These are phyloP conservation scores for Entomobrya proxima DNA, from an alignment of 2,888 invertebrate species.

Conservation along the genomic window DNA sequence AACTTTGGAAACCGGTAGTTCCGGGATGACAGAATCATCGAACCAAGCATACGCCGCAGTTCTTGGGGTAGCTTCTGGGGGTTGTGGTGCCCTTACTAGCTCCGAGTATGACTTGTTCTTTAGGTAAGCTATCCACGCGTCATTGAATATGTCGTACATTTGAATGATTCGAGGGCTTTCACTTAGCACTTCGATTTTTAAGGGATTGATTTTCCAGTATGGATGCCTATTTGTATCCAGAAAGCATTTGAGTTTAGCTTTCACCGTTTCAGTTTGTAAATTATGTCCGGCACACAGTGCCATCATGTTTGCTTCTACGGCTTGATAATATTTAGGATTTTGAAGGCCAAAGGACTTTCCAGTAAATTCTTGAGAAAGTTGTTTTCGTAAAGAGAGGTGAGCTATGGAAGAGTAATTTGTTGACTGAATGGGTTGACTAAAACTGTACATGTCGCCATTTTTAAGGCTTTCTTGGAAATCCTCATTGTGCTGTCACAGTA, in stretches of 20 bases:
- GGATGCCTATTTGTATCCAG: slow-evolving; percentile 55
- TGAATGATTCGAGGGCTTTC: slow-evolving; percentile 60
- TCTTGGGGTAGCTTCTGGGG: slow-evolving; percentile 68
- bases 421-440: slow-evolving; percentile 35
- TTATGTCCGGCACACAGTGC: slow-evolving; percentile 59
- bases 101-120: slow-evolving; percentile 57
- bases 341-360: slow-evolving; percentile 34
- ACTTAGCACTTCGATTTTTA: slow-evolving; percentile 67
- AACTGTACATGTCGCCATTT: slow-evolving; percentile 60
- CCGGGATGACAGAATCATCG: slow-evolving; percentile 65
- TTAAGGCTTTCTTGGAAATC: slow-evolving; percentile 48
- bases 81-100: slow-evolving; percentile 68
- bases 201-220: slow-evolving; percentile 63
- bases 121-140: slow-evolving; percentile 68
- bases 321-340: slow-evolving; percentile 36
- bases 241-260: slow-evolving; percentile 66
- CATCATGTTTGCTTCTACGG: slow-evolving; percentile 42
- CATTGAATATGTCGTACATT: slow-evolving; percentile 69
- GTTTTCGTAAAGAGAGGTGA: slow-evolving; percentile 35
- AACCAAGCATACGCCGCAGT: slow-evolving; percentile 74
- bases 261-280: slow-evolving; percentile 47
- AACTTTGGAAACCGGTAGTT: slow-evolving; percentile 63
- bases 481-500: slow-evolving; percentile 59
- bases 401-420: slow-evolving; percentile 39
- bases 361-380: slow-evolving; percentile 1